These are phyloP conservation scores for Luperina testacea DNA, from an alignment of 2,888 invertebrate genomes.

Conservation along the genomic window DNA sequence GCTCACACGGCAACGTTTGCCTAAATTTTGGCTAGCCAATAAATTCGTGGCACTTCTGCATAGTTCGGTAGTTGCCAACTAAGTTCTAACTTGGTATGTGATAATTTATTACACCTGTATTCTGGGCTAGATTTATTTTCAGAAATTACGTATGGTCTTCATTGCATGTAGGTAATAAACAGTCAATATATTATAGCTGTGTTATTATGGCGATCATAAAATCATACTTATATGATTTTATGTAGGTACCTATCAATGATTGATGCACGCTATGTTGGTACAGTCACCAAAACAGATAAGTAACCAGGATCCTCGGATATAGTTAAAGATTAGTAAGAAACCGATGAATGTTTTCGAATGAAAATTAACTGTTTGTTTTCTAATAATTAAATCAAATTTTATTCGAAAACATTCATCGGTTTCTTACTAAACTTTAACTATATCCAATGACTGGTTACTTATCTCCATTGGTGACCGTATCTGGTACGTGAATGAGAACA, in stretches of 20 bases:
- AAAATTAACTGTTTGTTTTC: not conserved
- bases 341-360: not conserved
- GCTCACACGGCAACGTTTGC: constrained; percentile 27
- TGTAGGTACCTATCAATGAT: constrained; percentile 5
- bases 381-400: too few species aligned
- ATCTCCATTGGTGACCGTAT: too few species aligned
- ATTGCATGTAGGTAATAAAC: not conserved
- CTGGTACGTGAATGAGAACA: not conserved
- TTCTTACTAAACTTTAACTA: too few species aligned
- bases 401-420: too few species aligned
- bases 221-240: constrained; percentile 14
- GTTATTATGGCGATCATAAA: constrained; percentile 14
- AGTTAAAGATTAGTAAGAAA: not conserved
- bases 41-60: constrained; percentile 5
- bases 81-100: constrained; percentile 12
- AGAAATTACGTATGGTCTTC: not conserved
- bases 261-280: too few species aligned
- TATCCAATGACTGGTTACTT: too few species aligned
- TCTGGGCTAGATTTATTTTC: constrained; percentile 22
- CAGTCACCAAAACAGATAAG: not conserved
- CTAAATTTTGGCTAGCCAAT: constrained; percentile 19
- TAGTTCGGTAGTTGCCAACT: constrained; percentile 10
- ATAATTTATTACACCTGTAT: constrained; percentile 12
- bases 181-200: not conserved
- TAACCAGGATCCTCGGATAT: not conserved